Evolutionary conservation across 2,797 vertebrate species (phyloP), one percentile per base, ranked within the genome.

Genomic region (Betta splendens): DNA sequence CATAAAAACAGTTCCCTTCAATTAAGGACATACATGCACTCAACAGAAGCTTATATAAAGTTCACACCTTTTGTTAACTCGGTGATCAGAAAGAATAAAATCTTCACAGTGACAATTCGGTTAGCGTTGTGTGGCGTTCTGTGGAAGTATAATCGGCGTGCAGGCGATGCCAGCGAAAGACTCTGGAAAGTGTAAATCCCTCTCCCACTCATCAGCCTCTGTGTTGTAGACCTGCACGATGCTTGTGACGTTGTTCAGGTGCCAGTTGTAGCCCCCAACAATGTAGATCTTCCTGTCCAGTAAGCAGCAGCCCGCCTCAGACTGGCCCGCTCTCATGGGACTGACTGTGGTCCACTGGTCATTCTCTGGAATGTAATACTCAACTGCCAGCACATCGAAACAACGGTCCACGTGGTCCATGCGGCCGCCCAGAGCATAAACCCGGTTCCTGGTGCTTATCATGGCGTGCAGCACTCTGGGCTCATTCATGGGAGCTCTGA

Each of bases 371-470:
- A 89, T 32, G 2, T 99, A 99, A 85, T 95, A 97, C 43, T 99
- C 98, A 3, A 95, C 95, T 0, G 95, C 95, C 39, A 98, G 81
- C 28, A 99, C 95, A 0, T 99, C 96, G 0, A 99, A 99, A 61
- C 98, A 98, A 4, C 95, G 95, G 72, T 99, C 97, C 21, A 96
- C 94, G 0, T 99, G 96, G 89, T 99, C 98, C 95, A 98, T 96
- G 62, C 98, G 94, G 9, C 98, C 98, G 0, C 98, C 97, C 1
- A 99, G 85, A 0, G 94, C 93, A 0, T 98, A 99, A 18, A 99
- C 87, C 10, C 94, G 90, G 8, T 87, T 66, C 0, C 67, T 79
- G 0, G 91, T 80, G 0, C 92, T 89, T 28, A 97, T 93, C 97
- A 99, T 98, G 51, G 95, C 92, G 0, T 99, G 98, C 29, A 99